Percentiles rank a stretch among this genome's conserved stretches.
phyloP scores from a whole-genome alignment of 92 coral and sea anemone genomes.

The Epizoanthus rinbou region DNA sequence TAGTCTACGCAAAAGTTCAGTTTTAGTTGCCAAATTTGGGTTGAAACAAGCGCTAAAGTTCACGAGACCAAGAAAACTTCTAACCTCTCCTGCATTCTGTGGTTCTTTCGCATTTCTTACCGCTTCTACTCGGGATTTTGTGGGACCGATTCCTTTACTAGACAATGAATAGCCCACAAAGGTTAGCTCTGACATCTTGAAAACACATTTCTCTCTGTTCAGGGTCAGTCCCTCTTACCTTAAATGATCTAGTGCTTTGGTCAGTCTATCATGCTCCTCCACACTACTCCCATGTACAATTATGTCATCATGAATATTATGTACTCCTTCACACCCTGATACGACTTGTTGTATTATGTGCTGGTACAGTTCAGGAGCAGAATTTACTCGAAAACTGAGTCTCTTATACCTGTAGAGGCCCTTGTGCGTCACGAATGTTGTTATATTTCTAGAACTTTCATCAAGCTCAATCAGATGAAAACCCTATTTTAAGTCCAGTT shows the following conservation, averaged over 20 bases:
- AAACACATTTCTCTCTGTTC: slow-evolving; percentile 62
- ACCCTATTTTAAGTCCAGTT: no score
- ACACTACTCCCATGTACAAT: slow-evolving; percentile 59
- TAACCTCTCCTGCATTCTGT: slow-evolving; percentile 61
- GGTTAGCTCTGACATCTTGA: slow-evolving; percentile 52
- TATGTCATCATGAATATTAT: slow-evolving; percentile 58
- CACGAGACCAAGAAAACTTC: slow-evolving; percentile 66
- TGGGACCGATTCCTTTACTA: slow-evolving; percentile 63
- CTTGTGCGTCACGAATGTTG: no score
- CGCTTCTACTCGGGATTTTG: slow-evolving; percentile 58
- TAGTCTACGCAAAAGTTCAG: slow-evolving; percentile 23
- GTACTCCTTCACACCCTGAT: slow-evolving; percentile 57
- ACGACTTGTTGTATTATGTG: slow-evolving; percentile 50
- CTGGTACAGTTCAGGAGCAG: neutral
- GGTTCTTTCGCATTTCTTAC: slow-evolving; percentile 63
- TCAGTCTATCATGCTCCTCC: slow-evolving; percentile 63
- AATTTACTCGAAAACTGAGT: neutral
- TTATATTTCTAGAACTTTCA: no score
- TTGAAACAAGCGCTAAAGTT: slow-evolving; percentile 51
- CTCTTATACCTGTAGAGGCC: neutral
- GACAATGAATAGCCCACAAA: slow-evolving; percentile 62
- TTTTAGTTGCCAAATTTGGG: slow-evolving; percentile 11
- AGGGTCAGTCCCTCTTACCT: slow-evolving; percentile 50
- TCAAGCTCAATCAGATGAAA: no score
- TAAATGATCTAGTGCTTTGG: slow-evolving; percentile 48